Evolutionary conservation across 2,113 vertebrate species (phyloP), one percentile per base, ranked within the genome.

Genomic region (Pica pica): DNA sequence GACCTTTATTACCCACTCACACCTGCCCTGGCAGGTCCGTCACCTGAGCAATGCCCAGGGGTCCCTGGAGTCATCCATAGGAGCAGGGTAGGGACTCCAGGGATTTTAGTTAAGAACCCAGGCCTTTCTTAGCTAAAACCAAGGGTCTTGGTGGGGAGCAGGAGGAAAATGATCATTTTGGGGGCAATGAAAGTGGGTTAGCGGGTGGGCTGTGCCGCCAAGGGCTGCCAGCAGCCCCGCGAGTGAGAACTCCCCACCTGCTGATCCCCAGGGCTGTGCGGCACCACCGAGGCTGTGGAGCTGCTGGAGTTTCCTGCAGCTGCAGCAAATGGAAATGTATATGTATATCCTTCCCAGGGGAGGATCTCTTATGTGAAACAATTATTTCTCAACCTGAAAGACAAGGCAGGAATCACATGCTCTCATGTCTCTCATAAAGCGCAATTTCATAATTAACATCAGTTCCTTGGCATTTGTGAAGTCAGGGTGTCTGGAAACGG

Each of bases 1-100:
- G 24, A 16, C 52, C 49, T n/a, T 42, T 2, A 0, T 2, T 1
- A 1, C 1, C 44, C 6, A 1, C 35, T n/a, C 7, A 10, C 27
- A 3, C 7, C n/a, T 2, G 5, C 0, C 9, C 67, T 12, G 75
- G 65, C 41, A 13, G 35, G 1, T 13, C 39, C 74, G 3, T 6
- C 47, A 3, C n/a, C 76, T 10, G 33, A 30, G 15, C 33, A 2
- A 0, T 0, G 5, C 26, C 35, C 31, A 1, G 26, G 3, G 2
- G 6, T 15, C 17, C 42, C 80, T 24, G 20, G 4, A 13, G 33
- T 1, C 56, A 14, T 3, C 87, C 7, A 1, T 1, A 6, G 47
- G 11, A 41, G 26, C 6, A 0, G 19, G 23, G 39, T 2, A 4
- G 28, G 22, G 73, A 27, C 18, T 26, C 39, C 28, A 2, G 10